phyloP scores from a whole-genome alignment of 2,797 vertebrate species.

The Gallinago nigripennis region DNA sequence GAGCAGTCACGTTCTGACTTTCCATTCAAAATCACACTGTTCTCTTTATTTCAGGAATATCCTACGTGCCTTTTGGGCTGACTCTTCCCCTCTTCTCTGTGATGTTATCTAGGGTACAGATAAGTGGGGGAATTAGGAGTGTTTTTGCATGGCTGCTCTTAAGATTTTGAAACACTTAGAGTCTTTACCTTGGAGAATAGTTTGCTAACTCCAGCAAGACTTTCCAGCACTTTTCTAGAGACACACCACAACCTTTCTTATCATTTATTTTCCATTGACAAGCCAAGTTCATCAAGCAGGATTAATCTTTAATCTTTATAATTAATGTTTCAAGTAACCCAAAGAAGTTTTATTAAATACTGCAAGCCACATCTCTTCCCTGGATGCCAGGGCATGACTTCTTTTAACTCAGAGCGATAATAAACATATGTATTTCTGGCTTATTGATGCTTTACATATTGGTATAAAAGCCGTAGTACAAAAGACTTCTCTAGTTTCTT shows the following conservation, averaged over 20 bases:
- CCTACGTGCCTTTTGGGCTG: neutral
- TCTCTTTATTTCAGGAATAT: neutral
- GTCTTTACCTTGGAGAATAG: neutral
- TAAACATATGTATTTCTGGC: neutral
- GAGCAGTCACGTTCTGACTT: neutral
- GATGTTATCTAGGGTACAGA: neutral
- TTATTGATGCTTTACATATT: neutral
- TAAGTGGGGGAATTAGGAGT: neutral
- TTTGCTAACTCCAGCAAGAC: neutral
- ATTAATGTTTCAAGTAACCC: neutral
- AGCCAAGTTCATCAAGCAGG: neutral
- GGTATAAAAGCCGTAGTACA: neutral
- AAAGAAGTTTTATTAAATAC: neutral
- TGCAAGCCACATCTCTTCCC: neutral
- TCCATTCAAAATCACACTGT: neutral
- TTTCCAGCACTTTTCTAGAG: neutral
- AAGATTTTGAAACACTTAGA: neutral
- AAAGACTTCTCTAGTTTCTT: constrained; percentile 36
- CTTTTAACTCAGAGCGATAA: neutral
- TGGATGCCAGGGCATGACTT: neutral
- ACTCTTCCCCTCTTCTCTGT: neutral
- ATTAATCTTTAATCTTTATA: constrained; percentile 5
- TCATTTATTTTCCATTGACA: neutral
- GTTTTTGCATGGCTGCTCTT: neutral
- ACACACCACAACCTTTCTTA: neutral